A percentile compares a stretch with the other conserved stretches of the same genome.
These are phyloP conservation scores for Tetrao urogallus DNA, from an alignment of 2,113 vertebrate genomes.

Conservation along the genomic window DNA sequence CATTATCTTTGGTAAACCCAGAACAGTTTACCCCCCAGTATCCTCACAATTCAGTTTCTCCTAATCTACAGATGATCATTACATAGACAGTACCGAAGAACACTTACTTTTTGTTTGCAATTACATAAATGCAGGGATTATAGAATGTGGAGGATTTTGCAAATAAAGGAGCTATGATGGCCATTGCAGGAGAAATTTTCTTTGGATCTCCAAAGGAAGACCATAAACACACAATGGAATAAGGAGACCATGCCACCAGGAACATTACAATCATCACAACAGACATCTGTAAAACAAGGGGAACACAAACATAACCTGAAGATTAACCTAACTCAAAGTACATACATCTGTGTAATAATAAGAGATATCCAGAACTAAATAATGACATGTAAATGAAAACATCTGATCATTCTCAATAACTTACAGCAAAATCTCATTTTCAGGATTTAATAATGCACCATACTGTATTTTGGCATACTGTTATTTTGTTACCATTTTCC, in stretches of 20 bases:
- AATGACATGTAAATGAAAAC: neutral
- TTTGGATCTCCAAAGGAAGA: slow-evolving; percentile 92
- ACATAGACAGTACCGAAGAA: neutral
- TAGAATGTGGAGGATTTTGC: slow-evolving; percentile 99
- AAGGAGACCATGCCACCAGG: slow-evolving; percentile 96
- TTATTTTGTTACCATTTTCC: neutral
- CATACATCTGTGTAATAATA: neutral
- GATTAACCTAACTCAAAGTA: neutral
- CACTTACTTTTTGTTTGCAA: slow-evolving; percentile 95
- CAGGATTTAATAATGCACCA: neutral
- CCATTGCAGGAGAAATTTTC: slow-evolving; percentile 91
- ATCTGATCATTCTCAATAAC: neutral
- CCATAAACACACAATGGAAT: slow-evolving; percentile 95
- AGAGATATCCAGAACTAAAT: neutral
- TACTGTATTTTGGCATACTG: neutral
- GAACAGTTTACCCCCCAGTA: neutral
- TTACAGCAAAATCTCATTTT: neutral
- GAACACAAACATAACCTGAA: neutral
- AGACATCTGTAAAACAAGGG: slow-evolving; percentile 88
- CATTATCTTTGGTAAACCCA: neutral
- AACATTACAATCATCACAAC: slow-evolving; percentile 96
- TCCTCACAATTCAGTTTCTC: neutral
- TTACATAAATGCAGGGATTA: slow-evolving; percentile 96
- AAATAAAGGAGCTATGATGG: slow-evolving; percentile 95
- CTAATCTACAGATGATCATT: neutral